Base-by-base conservation (phyloP, 2,888 invertebrate species). In the Drosophila subsilvestris region DNA sequence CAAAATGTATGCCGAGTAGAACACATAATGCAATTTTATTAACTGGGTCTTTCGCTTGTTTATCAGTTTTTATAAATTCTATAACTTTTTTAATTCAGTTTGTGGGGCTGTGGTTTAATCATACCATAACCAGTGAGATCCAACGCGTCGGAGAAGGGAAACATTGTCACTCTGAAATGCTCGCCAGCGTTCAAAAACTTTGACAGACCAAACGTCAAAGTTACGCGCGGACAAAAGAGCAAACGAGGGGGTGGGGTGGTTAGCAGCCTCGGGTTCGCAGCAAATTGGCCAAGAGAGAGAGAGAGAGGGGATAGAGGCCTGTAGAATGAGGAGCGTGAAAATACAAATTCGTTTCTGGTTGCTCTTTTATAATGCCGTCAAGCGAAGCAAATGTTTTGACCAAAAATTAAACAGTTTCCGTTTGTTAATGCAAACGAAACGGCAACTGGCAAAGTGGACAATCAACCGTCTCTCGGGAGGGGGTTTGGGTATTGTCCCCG, bases 1-100 rank as follows among this genome's bases (percentile, higher is more conserved):
- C 9, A 22, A 18, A 37, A 27, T 14, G 12, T 37, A 37, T 14
- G 12, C 14, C 14, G 14, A 50, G 17, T 56, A 57, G 53, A 50
- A 58, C 80, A 79, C 75, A 73, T 83, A 88, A 88, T 88, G 72
- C 83, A 88, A 86, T 83, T 83, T 78, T 59, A 58, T 69, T 44
- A 59, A 60, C 25, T 67, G 18, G 60, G 48, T 49, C 62, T 47
- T 50, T 51, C 47, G 12, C 29, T 66, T 57, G 42, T 44, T 56
- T 60, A 29, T 45, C 58, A 59, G 48, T 60, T 51, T 53, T 1
- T 53, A 29, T 48, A 63, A 45, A 57, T 50, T 53, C 60, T 61
- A 85, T 60, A 87, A 82, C 88, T 81, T 82, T 85, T 87, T 74
- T 87, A 85, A 83, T 81, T 75, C 83, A 82, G 70, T 83, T 71